These are phyloP conservation scores for Heliopora coerulea DNA, from an alignment of 92 coral and sea anemone species.

Conservation along the genomic window DNA sequence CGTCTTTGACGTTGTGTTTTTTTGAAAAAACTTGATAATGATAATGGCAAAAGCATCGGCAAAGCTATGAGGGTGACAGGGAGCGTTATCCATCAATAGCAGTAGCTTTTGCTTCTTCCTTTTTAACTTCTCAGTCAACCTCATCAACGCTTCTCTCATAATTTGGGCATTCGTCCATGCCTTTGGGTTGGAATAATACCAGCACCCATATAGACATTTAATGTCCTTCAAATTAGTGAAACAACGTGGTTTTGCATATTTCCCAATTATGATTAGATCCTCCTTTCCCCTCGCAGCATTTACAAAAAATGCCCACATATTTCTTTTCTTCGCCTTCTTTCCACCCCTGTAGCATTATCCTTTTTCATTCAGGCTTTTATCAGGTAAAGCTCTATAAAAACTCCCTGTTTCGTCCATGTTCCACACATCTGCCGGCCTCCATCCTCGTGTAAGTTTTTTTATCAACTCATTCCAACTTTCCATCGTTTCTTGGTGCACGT, in stretches of 20 bases:
- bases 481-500: conserved; percentile 45
- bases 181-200: conserved; percentile 54
- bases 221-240: conserved; percentile 52
- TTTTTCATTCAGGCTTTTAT: conserved; percentile 43
- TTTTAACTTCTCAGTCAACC: conserved; percentile 43
- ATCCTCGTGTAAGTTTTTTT: conserved; percentile 36
- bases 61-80: conserved; percentile 48
- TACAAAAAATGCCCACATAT: conserved; percentile 59
- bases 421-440: conserved; percentile 52
- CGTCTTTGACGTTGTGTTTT: conserved; percentile 55
- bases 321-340: conserved; percentile 52
- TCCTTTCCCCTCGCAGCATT: conserved; percentile 49
- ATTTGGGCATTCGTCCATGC: conserved; percentile 52
- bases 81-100: conserved; percentile 50
- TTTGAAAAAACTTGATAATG: conserved; percentile 53
- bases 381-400: conserved; percentile 52
- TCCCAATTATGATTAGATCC: conserved; percentile 50
- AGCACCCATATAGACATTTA: conserved; percentile 50
- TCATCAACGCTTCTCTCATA: conserved; percentile 51
- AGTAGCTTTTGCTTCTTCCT: conserved; percentile 6
- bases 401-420: conserved; percentile 55
- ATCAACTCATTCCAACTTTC: conserved; percentile 57
- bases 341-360: conserved; percentile 51
- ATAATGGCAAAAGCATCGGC: conserved; percentile 46
- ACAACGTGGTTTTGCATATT: conserved; percentile 50